Conservation (phyloP, 2,797 vertebrate genomes). For the Alauda arvensis region DNA sequence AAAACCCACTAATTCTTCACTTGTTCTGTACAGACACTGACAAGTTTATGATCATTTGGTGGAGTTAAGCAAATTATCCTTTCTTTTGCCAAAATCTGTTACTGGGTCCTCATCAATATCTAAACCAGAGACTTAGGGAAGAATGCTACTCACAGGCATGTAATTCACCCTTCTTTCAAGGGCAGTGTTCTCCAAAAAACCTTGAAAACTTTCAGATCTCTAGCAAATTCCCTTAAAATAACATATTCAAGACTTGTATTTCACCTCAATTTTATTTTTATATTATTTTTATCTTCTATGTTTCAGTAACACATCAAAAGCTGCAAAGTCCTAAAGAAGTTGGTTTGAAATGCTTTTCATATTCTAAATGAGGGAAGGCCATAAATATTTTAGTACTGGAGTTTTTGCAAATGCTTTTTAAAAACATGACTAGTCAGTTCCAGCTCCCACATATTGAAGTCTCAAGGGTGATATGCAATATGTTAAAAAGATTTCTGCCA, state of each 20-base stretch:
- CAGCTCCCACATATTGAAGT: conserved; percentile 25
- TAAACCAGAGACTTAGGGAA: not conserved
- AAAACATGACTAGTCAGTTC: not conserved
- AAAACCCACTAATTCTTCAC: not conserved
- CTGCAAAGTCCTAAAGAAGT: not conserved
- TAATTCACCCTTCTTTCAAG: not conserved
- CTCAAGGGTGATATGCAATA: not conserved
- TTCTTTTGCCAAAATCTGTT: not conserved
- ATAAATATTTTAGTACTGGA: conserved; percentile 52
- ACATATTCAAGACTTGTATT: not conserved
- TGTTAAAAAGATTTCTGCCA: not conserved
- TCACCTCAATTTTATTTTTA: not conserved
- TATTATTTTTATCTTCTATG: not conserved
- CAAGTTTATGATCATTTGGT: not conserved
- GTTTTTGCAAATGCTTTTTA: conserved; percentile 34
- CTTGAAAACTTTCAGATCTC: not conserved
- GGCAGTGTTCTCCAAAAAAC: not conserved
- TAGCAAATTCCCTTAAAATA: not conserved
- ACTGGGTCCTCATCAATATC: not conserved
- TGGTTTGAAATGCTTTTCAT: not conserved
- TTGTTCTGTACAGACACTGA: not conserved
- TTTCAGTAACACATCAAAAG: not conserved
- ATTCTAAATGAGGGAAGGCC: conserved; percentile 7
- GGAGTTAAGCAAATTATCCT: not conserved
- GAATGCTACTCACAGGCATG: not conserved